These are phyloP conservation scores for Odontocerum albicorne DNA, from an alignment of 2,888 invertebrate species.

Conservation along the genomic window DNA sequence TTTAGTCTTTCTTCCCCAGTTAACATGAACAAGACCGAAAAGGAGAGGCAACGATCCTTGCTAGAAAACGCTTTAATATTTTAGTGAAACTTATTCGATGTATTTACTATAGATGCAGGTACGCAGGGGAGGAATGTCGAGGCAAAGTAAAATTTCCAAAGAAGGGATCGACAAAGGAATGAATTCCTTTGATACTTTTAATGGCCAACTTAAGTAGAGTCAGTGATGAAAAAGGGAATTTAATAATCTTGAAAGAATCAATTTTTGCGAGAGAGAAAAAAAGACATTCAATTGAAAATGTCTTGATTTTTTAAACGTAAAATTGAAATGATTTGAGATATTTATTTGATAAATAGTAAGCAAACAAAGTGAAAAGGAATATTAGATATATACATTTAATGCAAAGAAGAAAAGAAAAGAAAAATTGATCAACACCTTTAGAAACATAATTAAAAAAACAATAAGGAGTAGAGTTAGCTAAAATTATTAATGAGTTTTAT, in stretches of 20 bases:
- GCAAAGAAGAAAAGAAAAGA: too few relatives aligned
- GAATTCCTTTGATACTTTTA: conserved; percentile 24
- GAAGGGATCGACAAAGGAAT: conserved; percentile 20
- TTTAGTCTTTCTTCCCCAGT: not conserved
- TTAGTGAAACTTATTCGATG: conserved; percentile 20
- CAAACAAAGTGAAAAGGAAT: too few relatives aligned
- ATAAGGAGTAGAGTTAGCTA: too few relatives aligned
- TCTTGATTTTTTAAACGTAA: too few relatives aligned
- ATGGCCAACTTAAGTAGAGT: conserved; percentile 21
- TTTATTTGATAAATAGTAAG: too few relatives aligned
- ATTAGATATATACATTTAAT: too few relatives aligned
- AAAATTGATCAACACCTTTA: too few relatives aligned
- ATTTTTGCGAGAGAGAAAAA: conserved; percentile 9
- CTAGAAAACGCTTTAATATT: conserved; percentile 8
- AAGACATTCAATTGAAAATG: conserved; percentile 5
- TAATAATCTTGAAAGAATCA: conserved; percentile 16
- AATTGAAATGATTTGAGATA: too few relatives aligned
- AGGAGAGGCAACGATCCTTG: not conserved
- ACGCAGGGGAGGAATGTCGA: conserved; percentile 3
- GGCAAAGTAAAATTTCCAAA: conserved; percentile 12
- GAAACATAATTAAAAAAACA: too few relatives aligned
- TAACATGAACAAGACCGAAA: not conserved
- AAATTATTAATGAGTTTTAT: too few relatives aligned
- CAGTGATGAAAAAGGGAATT: conserved; percentile 18
- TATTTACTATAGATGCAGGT: conserved; percentile 8